Percentiles rank a stretch among this genome's conserved stretches.
These are phyloP conservation scores for Mactra quadrangularis DNA, from an alignment of 1,140 invertebrate genomes.

Conservation along the genomic window DNA sequence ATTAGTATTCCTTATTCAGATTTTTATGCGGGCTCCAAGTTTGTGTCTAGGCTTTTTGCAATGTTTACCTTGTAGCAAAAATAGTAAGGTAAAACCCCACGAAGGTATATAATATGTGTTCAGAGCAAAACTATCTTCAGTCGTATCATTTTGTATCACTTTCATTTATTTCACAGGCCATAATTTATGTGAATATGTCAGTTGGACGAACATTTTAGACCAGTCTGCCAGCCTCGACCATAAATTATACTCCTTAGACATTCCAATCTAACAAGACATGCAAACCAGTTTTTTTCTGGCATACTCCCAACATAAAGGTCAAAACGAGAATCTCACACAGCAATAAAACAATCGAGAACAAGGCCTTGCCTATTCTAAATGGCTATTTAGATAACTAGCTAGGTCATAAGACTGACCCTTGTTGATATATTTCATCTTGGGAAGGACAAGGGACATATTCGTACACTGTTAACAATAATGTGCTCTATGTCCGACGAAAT, in stretches of 20 bases:
- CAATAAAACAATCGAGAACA: constrained; percentile 56
- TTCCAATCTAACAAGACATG: constrained; percentile 16
- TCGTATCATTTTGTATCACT: no score
- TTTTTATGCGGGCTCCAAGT: no score
- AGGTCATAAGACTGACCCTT: constrained; percentile 35
- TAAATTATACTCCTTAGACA: constrained; percentile 56
- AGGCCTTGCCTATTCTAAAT: constrained; percentile 40
- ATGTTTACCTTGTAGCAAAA: no score
- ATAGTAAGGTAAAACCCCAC: no score
- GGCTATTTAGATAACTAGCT: constrained; percentile 60
- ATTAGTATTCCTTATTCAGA: no score
- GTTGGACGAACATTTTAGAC: constrained; percentile 26
- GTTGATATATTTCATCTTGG: constrained; percentile 45
- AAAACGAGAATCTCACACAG: constrained; percentile 33
- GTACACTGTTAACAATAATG: constrained; percentile 22
- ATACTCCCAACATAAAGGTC: constrained; percentile 59
- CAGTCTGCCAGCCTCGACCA: constrained; percentile 44
- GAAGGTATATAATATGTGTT: no score
- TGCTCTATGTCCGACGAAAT: not conserved
- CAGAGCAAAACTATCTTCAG: no score
- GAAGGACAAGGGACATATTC: constrained; percentile 38
- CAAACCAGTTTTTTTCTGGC: constrained; percentile 28
- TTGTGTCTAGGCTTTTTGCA: no score
- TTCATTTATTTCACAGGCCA: constrained; percentile 13
- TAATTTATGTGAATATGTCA: constrained; percentile 53